Base-by-base conservation (phyloP, 1,140 invertebrate species). In the Colletes latitarsis region DNA sequence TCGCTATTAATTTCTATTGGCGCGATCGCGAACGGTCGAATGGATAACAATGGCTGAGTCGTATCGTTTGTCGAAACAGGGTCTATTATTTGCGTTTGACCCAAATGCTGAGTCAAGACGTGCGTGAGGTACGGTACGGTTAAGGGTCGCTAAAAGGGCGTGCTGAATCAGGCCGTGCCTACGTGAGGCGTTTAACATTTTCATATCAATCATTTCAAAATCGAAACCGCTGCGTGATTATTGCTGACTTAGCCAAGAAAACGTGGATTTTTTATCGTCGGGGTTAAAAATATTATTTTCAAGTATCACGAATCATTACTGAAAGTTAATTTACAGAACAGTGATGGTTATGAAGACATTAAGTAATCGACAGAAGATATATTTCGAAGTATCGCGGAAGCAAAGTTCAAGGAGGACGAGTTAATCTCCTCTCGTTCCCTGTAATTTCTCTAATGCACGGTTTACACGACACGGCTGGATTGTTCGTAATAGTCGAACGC, bases 61-160 rank as follows among this genome's bases (percentile, higher is more conserved):
- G 71, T 83, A 78, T 74, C 46, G n/a, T 62, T 86, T 86, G 70
- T 80, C 68, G 73, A 52, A 30, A 74, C 19, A 12, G 3, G 19
- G 64, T 14, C 49, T 49, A 30, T 86, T 86, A 86, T 86, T 83
- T 74, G 49, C 68, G 77, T 53, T 76, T 68, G 69, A 80, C 41
- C 75, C 17, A 76, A 52, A 77, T 68, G 60, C 53, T 79, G 69
- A 77, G 58, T 80, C 72, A 69, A 86, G 74, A 73, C 63, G 57
- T 71, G 64, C 58, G 53, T 69, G 46, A 83, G 64, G 41, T 49
- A 46, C 39, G n/a, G 79, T 17, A 72, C 57, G 60, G 52, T 62
- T 74, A 41, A 74, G 52, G 30, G 67, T 74, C 69, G 64, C 41
- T 85, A 55, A 76, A 81, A 86, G 70, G 66, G 41, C 14, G 43